Percentiles rank a stretch among this genome's conserved stretches.
Conservation (phyloP, 2,888 invertebrate species). For the Lasioglossum zephyrum region DNA sequence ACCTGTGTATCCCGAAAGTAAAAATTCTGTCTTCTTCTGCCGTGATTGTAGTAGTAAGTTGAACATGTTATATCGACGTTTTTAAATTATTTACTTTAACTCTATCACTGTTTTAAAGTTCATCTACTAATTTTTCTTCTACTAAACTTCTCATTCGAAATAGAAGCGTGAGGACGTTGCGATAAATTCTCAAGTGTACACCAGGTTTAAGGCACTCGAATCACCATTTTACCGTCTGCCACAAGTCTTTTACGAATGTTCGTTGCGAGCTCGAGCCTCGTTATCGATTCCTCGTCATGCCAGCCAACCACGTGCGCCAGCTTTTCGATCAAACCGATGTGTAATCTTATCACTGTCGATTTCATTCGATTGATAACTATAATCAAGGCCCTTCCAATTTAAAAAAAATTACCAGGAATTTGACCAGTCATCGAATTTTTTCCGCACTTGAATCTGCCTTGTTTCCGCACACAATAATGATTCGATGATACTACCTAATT, state of each 20-base stretch:
- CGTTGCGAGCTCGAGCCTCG: not conserved
- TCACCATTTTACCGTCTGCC: not conserved
- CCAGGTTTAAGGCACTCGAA: not conserved
- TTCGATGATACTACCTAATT: too few species aligned
- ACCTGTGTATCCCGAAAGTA: not conserved
- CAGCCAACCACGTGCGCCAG: not conserved
- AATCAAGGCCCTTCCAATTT: not conserved
- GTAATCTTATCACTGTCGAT: constrained; percentile 7
- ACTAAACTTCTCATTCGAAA: not conserved
- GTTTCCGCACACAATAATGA: not conserved
- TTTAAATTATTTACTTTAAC: too few species aligned
- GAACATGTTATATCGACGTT: too few species aligned
- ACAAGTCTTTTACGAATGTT: not conserved
- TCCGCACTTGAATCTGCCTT: not conserved
- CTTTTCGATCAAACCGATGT: not conserved
- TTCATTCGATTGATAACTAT: not conserved
- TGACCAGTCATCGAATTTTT: not conserved
- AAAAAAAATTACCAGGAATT: not conserved
- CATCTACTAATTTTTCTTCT: not conserved
- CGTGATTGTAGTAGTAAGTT: too few species aligned
- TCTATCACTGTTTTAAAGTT: not conserved
- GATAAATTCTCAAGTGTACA: not conserved
- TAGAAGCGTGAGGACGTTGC: not conserved
- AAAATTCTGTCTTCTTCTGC: not conserved
- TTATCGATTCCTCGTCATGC: not conserved